A percentile compares a stretch with the other conserved stretches of the same genome.
phyloP scores from a whole-genome alignment of 1,140 invertebrate genomes.

The Heliconius melpomene region DNA sequence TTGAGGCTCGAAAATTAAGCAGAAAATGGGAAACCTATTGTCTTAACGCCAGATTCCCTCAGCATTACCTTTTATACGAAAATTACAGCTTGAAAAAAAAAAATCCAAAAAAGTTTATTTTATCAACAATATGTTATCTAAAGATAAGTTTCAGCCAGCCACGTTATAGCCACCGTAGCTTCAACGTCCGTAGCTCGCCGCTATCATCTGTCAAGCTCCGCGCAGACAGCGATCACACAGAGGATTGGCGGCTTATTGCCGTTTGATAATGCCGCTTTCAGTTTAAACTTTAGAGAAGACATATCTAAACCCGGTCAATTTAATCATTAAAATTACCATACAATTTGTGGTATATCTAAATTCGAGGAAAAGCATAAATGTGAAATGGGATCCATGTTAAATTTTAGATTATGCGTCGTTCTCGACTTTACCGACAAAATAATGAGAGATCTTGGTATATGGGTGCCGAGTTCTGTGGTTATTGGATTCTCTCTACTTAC shows the following conservation, averaged over 20 bases:
- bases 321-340: neutral
- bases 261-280: slow-evolving; percentile 49
- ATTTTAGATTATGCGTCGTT: too few relatives aligned
- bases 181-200: slow-evolving; percentile 21
- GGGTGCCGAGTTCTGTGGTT: too few relatives aligned
- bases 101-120: neutral
- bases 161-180: slow-evolving; percentile 15
- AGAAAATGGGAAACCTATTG: too few relatives aligned
- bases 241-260: slow-evolving; percentile 56
- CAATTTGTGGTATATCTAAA: neutral
- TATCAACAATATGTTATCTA: slow-evolving; percentile 5
- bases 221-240: slow-evolving; percentile 58
- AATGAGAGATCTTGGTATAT: too few relatives aligned
- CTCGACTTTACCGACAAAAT: too few relatives aligned
- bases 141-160: slow-evolving; percentile 10
- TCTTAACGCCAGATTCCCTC: too few relatives aligned
- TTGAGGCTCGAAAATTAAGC: too few relatives aligned
- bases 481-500: too few relatives aligned
- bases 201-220: slow-evolving; percentile 59
- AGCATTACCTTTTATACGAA: too few relatives aligned
- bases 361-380: too few relatives aligned
- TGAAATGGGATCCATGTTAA: too few relatives aligned
- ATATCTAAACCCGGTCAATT: neutral
- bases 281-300: slow-evolving; percentile 26
- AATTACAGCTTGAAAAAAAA: too few relatives aligned